A percentile compares a stretch with the other conserved stretches of the same genome.
Evolutionary conservation across 2,797 vertebrate genomes (phyloP).

Genomic region (Adrianichthys oophorus): DNA sequence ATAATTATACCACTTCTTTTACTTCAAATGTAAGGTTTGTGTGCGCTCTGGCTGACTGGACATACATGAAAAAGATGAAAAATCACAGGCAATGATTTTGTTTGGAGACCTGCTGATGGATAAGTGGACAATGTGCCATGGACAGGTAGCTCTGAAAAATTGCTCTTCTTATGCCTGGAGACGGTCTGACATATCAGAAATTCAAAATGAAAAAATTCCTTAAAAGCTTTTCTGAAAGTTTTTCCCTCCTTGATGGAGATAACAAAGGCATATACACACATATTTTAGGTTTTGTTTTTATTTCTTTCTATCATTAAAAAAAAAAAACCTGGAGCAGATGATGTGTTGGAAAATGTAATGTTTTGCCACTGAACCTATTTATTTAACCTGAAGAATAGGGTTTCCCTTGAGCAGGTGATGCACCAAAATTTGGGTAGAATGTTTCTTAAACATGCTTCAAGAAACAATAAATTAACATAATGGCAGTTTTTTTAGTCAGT

Average conservation of each 20-base stretch:
- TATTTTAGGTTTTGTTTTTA: neutral
- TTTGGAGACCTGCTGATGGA: constrained; percentile 60
- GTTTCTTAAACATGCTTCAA: no score
- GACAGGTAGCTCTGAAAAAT: constrained; percentile 71
- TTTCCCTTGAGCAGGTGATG: neutral
- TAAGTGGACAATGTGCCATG: constrained; percentile 66
- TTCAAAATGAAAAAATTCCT: constrained; percentile 55
- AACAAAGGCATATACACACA: constrained; percentile 16
- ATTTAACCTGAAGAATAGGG: neutral
- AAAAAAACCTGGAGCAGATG: no score
- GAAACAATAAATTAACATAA: no score
- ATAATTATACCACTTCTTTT: constrained; percentile 28
- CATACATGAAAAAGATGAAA: constrained; percentile 43
- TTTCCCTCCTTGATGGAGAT: constrained; percentile 21
- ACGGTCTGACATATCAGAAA: constrained; percentile 65
- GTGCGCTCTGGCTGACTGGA: constrained; percentile 34
- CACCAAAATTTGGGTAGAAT: no score
- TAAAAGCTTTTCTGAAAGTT: constrained; percentile 43
- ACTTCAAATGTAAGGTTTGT: constrained; percentile 4
- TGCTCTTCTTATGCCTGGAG: constrained; percentile 50
- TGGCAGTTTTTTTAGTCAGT: no score
- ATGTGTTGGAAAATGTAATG: neutral
- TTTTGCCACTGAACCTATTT: neutral
- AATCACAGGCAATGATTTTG: constrained; percentile 60
- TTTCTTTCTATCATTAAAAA: neutral